A percentile compares a stretch with the other conserved stretches of the same genome.
phyloP scores from a whole-genome alignment of 2,797 vertebrate species.

The Dendrocincla fuliginosa region DNA sequence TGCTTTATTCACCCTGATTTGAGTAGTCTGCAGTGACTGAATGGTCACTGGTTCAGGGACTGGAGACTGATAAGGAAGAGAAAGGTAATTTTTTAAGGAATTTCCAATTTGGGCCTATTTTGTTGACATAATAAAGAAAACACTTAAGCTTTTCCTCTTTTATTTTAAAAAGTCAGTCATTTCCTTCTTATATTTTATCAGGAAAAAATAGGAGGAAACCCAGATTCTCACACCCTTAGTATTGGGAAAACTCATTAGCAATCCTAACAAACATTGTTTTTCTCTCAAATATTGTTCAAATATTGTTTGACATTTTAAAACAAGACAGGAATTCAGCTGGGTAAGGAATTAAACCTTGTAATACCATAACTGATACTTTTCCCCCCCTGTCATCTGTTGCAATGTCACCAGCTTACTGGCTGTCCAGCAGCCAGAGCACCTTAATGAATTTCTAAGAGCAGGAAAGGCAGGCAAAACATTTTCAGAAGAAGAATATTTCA shows the following conservation, averaged over 20 bases:
- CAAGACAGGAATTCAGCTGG: background rate
- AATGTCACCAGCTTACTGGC: background rate
- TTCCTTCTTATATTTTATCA: constrained; percentile 29
- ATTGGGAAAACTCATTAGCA: background rate
- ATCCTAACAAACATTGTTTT: background rate
- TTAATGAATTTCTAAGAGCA: background rate
- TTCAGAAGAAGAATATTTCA: background rate
- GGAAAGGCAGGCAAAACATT: background rate
- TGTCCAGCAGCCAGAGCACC: background rate
- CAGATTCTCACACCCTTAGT: constrained; percentile 38
- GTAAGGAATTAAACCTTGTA: background rate
- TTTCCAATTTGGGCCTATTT: background rate
- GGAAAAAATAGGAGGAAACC: constrained; percentile 48
- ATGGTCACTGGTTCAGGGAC: background rate
- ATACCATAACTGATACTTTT: background rate
- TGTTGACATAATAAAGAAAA: constrained; percentile 26
- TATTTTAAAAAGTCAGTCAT: constrained; percentile 11
- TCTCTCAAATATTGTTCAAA: background rate
- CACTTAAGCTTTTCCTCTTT: background rate
- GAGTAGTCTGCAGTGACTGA: background rate
- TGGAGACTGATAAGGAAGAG: background rate
- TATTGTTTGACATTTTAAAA: background rate
- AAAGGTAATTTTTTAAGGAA: background rate
- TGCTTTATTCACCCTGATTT: background rate
- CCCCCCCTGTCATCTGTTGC: background rate